These are phyloP conservation scores for Neostethus bicornis DNA, from an alignment of 2,797 vertebrate genomes.

Conservation along the genomic window DNA sequence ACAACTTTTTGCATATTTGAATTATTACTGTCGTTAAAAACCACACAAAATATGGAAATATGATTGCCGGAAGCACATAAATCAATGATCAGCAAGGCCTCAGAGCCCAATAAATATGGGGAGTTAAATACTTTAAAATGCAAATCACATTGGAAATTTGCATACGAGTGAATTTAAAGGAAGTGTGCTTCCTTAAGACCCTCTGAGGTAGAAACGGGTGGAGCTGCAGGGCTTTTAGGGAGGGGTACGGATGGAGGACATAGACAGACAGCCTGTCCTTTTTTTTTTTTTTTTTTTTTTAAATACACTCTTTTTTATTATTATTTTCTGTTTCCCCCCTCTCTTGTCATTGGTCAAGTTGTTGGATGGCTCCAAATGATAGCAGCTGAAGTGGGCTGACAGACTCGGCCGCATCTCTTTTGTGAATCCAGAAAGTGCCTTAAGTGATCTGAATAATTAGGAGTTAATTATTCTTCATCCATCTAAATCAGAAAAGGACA, in stretches of 20 bases:
- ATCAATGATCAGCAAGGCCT: slow-evolving; percentile 99
- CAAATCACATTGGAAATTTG: slow-evolving; percentile 97
- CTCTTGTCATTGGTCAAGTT: slow-evolving; percentile 95
- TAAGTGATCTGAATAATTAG: slow-evolving; percentile 99
- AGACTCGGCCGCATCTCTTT: slow-evolving; percentile 90
- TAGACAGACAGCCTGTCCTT: slow-evolving; percentile 76
- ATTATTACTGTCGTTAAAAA: slow-evolving; percentile 99
- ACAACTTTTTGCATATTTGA: slow-evolving; percentile 99
- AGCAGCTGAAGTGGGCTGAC: slow-evolving; percentile 91
- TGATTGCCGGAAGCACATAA: slow-evolving; percentile 99
- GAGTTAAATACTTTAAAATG: slow-evolving; percentile 99
- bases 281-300: slow-evolving; percentile 44
- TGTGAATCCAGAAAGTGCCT: slow-evolving; percentile 95
- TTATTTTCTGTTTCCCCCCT: slow-evolving; percentile 68
- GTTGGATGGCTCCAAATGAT: slow-evolving; percentile 92
- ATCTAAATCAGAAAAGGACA: slow-evolving; percentile 99
- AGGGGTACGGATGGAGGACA: slow-evolving; percentile 73
- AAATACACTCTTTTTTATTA: slow-evolving; percentile 21
- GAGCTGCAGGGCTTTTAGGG: slow-evolving; percentile 75
- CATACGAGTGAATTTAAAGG: slow-evolving; percentile 99
- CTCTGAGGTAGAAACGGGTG: slow-evolving; percentile 93
- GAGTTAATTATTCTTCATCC: slow-evolving; percentile 99
- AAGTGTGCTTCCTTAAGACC: slow-evolving; percentile 96
- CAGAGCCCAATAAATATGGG: slow-evolving; percentile 99
- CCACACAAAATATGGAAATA: slow-evolving; percentile 99